Base-by-base conservation (phyloP, 1,140 invertebrate genomes). In the Eumaeus atala region DNA sequence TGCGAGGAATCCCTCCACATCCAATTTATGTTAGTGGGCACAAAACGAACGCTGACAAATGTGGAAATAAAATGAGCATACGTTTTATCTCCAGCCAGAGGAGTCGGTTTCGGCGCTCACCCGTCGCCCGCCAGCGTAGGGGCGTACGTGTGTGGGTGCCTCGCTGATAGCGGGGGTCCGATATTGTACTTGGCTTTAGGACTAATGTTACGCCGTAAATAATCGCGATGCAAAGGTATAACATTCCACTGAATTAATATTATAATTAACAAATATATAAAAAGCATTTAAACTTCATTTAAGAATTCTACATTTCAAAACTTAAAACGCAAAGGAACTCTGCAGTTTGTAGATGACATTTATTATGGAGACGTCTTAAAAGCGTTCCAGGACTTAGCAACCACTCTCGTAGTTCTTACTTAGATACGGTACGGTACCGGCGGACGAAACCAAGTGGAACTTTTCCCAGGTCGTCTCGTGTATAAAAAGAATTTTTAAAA, bases 41-140 rank as follows among this genome's bases (percentile, higher is more conserved):
- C 83, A 83, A 83, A 84, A 84, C 83, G 83, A 84, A 86, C 74
- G 81, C 81, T 86, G 83, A 86, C 83, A 86, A 86, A 86, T 84
- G 81, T 78, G 74, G 74, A 86, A 86, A 86, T 83, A 84, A 86
- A 86, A 86, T 83, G 81, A 84, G 83, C 82, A 82, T 77, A 81
- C 77, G 81, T 83, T 87, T 84, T 84, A 84, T 83, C 77, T 84
- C 65, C 72, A 74, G 68, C 63, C 74, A 68, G 62, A 64, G 68
- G 72, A 77, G 72, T 78, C 74, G 72, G 75, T 71, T 79, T 75
- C 74, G 67, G 65, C 61, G 64, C 70, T 65, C 16, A 14, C 40
- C 38, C 38, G n/a, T n/a, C 38, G 38, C 38, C 38, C 14, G 38
- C 38, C 38, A n/a, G 38, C 36, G 10, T 10, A 10, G 36, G 1